These are phyloP conservation scores for Oreotrochilus melanogaster DNA, from an alignment of 2,113 vertebrate species.

Conservation along the genomic window DNA sequence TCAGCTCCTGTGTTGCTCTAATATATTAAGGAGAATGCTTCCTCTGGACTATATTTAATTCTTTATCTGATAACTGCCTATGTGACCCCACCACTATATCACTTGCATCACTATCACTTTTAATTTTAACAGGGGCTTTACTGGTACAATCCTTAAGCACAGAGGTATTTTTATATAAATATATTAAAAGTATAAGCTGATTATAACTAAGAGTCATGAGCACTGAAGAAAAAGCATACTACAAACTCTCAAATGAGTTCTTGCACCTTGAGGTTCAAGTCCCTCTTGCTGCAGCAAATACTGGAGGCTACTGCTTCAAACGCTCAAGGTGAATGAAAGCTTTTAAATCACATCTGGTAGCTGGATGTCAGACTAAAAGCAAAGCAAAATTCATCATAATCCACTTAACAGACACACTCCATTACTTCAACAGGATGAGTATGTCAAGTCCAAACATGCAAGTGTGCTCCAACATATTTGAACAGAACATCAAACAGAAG, in stretches of 20 bases:
- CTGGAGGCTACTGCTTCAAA: neutral
- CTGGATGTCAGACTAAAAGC: neutral
- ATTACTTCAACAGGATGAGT: neutral
- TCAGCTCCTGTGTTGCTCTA: neutral
- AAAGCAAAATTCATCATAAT: neutral
- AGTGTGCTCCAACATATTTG: neutral
- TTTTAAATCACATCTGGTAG: neutral
- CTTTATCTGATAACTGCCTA: neutral
- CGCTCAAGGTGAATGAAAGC: neutral
- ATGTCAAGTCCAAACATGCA: neutral
- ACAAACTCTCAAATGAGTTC: neutral
- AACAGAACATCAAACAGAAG: slow-evolving; percentile 12
- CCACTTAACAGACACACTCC: neutral
- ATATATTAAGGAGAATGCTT: neutral
- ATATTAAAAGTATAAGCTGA: neutral
- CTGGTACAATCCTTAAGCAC: neutral
- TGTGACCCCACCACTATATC: neutral
- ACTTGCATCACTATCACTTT: neutral
- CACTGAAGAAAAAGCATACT: neutral
- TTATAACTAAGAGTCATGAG: neutral
- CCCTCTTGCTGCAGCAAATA: neutral
- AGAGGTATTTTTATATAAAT: neutral
- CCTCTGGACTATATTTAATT: neutral
- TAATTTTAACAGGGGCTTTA: neutral
- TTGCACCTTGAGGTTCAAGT: neutral